Conservation (phyloP, 2,113 vertebrate genomes). For the Rhinolophus sinicus region DNA sequence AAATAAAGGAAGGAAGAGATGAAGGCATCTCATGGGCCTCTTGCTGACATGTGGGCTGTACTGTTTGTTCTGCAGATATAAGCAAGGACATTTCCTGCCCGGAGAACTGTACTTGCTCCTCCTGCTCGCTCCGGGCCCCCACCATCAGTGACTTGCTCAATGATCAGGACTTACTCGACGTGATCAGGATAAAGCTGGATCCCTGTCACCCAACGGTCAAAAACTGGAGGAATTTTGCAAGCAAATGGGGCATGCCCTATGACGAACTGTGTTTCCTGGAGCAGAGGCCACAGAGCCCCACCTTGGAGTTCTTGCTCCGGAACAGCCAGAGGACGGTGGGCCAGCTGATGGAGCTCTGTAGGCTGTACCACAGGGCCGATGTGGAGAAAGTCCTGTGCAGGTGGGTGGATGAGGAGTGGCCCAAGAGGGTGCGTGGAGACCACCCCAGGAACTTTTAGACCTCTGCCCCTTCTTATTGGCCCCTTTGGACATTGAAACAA, state of each 20-base stretch:
- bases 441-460: slow-evolving; percentile 84
- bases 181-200: slow-evolving; percentile 95
- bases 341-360: slow-evolving; percentile 95
- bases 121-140: slow-evolving; percentile 87
- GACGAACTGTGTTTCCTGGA: slow-evolving; percentile 97
- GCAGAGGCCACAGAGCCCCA: slow-evolving; percentile 96
- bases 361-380: slow-evolving; percentile 94
- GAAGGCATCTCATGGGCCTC: fast-evolving
- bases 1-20: fast-evolving
- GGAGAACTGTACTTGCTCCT: slow-evolving; percentile 83
- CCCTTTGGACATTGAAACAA: not conserved
- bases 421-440: slow-evolving; percentile 88
- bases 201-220: slow-evolving; percentile 97
- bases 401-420: slow-evolving; percentile 98
- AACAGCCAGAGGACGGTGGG: slow-evolving; percentile 95
- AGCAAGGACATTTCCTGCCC: slow-evolving; percentile 73
- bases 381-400: slow-evolving; percentile 94
- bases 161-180: slow-evolving; percentile 96
- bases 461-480: not conserved
- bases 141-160: slow-evolving; percentile 98
- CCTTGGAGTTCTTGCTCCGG: slow-evolving; percentile 94
- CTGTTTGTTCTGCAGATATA: slow-evolving; percentile 76
- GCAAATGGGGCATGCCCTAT: slow-evolving; percentile 98
- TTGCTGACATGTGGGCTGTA: not conserved
- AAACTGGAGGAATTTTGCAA: slow-evolving; percentile 99